Base-by-base conservation (phyloP, 2,797 vertebrate genomes). In the Craterocephalus amniculus region DNA sequence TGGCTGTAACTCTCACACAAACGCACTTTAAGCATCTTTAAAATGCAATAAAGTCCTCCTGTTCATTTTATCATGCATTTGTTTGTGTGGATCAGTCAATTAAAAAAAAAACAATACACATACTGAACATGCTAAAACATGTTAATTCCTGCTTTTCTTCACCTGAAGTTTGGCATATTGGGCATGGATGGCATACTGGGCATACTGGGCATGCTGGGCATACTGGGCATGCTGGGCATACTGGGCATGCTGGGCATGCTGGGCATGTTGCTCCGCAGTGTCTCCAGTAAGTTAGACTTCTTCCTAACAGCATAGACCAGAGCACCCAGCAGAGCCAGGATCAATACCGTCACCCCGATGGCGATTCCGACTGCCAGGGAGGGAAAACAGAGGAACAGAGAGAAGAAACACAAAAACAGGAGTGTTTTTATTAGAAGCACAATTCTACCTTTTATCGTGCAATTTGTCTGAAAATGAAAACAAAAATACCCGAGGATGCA, bases 281-380 rank as follows among this genome's bases (percentile, higher is more conserved):
- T 80, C 56, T 74, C 70, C 52, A 91, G 18, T 52, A 93, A 27
- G 55, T 75, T 85, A 2, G 91, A 22, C 64, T 92, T 94, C 74
- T 54, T 91, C 57, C 63, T 88, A 34, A 67, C 73, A 59, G 31
- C 69, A 31, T 38, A 92, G 67, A 94, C 85, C 70, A 94, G 76
- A 63, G 58, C 79, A 2, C 27, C 67, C 34, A 94, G 73, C 59
- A 94, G 74, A 31, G 43, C 57, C 61, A 91, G 60, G 4, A 94
- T 64, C 54, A 81, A 0, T 2, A 88, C 7, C 0, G 92, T 91
- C 66, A 94, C 93, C 2, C 92, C 93, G 6, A 94, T 69, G n/a
- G 92, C 93, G 48, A 94, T 91, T 29, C 86, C 92, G 55, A 90
- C 94, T 94, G 80, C 35, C 49, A 78, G 1, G 1, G 2, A 62